Conservation (phyloP, 1,140 invertebrate genomes). For the Protaetia brevitarsis region DNA sequence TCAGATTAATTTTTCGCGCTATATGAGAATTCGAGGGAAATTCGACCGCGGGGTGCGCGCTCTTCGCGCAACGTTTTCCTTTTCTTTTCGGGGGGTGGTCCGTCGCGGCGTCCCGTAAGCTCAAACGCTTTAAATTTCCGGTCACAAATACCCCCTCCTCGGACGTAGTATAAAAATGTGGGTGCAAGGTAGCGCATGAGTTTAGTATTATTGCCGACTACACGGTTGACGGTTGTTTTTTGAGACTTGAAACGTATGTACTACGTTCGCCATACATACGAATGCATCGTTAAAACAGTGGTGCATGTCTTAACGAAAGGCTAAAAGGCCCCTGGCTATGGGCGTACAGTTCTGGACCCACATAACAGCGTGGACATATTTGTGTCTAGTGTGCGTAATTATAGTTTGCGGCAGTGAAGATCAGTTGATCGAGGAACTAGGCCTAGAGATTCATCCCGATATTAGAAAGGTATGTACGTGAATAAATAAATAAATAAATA, state of each 20-base stretch:
- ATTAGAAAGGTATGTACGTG: conserved; percentile 35
- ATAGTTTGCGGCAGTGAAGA: conserved; percentile 27
- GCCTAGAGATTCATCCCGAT: conserved; percentile 36
- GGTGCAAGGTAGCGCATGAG: conserved; percentile 29
- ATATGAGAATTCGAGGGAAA: no score
- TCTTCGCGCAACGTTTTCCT: no score
- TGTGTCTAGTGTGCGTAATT: conserved; percentile 35
- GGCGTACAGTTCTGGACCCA: conserved; percentile 36
- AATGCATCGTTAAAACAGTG: conserved; percentile 33
- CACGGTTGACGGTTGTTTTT: conserved; percentile 29
- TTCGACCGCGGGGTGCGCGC: no score
- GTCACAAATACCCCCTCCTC: conserved; percentile 31
- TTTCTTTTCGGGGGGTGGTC: conserved; percentile 13
- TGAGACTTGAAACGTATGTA: background rate
- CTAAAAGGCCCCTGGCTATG: conserved; percentile 38
- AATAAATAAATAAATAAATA: conserved; percentile 1
- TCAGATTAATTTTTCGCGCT: no score
- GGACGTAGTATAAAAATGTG: conserved; percentile 38
- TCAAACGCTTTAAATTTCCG: conserved; percentile 17
- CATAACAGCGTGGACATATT: conserved; percentile 37
- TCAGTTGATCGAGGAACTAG: conserved; percentile 35
- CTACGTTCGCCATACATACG: conserved; percentile 9
- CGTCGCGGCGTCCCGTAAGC: background rate
- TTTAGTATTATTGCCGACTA: conserved; percentile 29
- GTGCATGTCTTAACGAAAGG: conserved; percentile 31